Evolutionary conservation across 2,113 vertebrate genomes (phyloP).

Genomic region (Tenrec ecaudatus): DNA sequence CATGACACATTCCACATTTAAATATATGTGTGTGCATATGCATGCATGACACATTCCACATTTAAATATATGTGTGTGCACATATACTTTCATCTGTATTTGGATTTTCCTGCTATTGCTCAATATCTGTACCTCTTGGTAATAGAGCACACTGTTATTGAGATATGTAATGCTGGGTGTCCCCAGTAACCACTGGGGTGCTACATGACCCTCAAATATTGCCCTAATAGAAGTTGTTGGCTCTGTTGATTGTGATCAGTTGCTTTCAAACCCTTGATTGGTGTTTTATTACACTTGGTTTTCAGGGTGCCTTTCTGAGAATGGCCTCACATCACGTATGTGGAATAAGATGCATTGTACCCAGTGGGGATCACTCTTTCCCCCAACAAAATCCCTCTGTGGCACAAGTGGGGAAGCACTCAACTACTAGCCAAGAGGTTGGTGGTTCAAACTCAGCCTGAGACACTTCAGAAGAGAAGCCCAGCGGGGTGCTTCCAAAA

Average conservation of each 20-base stretch:
- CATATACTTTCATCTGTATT: neutral
- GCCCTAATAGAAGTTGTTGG: neutral
- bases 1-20: neutral
- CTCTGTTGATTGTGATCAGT: neutral
- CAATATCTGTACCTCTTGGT: neutral
- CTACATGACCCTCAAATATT: neutral
- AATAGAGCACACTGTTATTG: neutral
- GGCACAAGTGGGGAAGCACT: neutral
- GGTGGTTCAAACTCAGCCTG: neutral
- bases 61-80: neutral
- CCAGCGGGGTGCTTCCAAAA: neutral
- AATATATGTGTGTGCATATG: neutral
- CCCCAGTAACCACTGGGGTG: neutral
- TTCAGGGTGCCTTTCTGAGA: neutral
- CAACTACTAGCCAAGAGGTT: neutral
- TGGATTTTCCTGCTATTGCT: conserved; percentile 10
- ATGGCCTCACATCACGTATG: neutral
- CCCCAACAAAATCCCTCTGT: neutral
- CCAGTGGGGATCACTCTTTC: neutral
- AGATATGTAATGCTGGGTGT: neutral
- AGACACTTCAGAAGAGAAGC: neutral
- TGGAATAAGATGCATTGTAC: neutral
- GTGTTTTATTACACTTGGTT: neutral
- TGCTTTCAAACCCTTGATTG: neutral
- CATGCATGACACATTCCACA: neutral